Base-by-base conservation (phyloP, 2,113 vertebrate genomes). In the Peromyscus leucopus region DNA sequence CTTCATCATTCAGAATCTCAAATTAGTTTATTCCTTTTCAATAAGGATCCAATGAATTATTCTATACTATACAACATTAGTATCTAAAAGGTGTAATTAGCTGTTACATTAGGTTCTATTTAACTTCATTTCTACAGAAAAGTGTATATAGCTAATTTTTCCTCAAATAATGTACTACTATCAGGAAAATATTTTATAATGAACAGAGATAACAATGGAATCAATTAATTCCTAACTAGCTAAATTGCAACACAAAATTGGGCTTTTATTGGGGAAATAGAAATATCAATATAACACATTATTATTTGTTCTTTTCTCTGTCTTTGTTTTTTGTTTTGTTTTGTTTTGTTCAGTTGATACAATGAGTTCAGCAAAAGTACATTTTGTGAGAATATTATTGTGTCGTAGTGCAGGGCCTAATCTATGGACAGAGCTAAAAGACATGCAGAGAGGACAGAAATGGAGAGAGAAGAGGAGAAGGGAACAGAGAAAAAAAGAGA, bases 171-270 rank as follows among this genome's bases (percentile, higher is more conserved):
- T 69, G 7, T 59, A 55, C n/a, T 93, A 2, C 15, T 91, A 19
- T 17, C 31, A 69, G 5, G 8, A 28, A 92, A 12, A 72, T 74
- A 46, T 57, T 78, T 75, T 76, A 80, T 63, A 74, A 69, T 67
- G 26, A 95, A 26, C 36, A 91, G n/a, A 83, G 4, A 55, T 9
- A 87, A 61, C 2, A 61, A 88, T 61, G 87, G 5, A 85, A 89
- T 84, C 39, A 39, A 91, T 31, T 89, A 94, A 48, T 82, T 78
- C 82, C 57, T 71, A 90, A 88, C 59, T 80, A 31, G 95, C 36
- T 88, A 31, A 88, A 69, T 39, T 90, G 3, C 16, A 87, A 42
- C 16, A 36, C 17, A 90, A 75, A 79, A 12, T 0, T 26, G 75
- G 33, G 85, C 63, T 97, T 88, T 61, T 84, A 67, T 16, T 89